phyloP scores from a whole-genome alignment of 2,113 vertebrate genomes.

The Nipponia nippon region DNA sequence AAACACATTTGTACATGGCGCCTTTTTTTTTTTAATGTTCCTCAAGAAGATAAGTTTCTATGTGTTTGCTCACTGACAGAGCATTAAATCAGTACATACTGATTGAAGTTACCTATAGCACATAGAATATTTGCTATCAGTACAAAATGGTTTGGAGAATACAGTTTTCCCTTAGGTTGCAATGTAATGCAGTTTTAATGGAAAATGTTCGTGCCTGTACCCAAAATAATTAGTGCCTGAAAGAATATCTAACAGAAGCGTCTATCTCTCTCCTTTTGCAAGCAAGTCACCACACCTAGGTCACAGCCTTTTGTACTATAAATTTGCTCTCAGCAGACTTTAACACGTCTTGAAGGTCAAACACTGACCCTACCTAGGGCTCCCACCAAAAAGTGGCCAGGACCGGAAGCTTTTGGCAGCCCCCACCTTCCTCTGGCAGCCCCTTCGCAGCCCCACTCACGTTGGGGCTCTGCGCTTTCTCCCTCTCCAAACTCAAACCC shows the following conservation, averaged over 20 bases:
- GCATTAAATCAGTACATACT: not conserved
- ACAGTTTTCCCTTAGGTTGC: not conserved
- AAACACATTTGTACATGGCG: not conserved
- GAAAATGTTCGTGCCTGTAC: not conserved
- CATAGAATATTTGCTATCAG: not conserved
- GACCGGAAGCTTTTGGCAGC: not conserved
- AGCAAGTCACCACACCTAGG: not conserved
- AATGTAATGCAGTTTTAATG: not conserved
- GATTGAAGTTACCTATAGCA: not conserved
- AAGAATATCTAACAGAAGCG: not conserved
- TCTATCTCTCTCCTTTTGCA: not conserved
- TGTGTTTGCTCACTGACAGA: not conserved
- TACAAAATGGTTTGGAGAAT: not conserved
- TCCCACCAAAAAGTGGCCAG: not conserved
- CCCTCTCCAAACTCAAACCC: not conserved
- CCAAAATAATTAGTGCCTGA: not conserved
- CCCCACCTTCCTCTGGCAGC: not conserved
- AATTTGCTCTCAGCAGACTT: not conserved
- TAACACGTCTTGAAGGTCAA: not conserved
- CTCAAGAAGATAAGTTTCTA: not conserved
- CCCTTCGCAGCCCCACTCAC: not conserved
- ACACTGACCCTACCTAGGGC: not conserved
- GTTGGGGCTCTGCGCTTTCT: not conserved
- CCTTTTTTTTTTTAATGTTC: not conserved
- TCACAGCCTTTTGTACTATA: not conserved